A percentile compares a stretch with the other conserved stretches of the same genome.
Evolutionary conservation across 2,888 invertebrate species (phyloP).

Genomic region (Amphiduros pacificus): DNA sequence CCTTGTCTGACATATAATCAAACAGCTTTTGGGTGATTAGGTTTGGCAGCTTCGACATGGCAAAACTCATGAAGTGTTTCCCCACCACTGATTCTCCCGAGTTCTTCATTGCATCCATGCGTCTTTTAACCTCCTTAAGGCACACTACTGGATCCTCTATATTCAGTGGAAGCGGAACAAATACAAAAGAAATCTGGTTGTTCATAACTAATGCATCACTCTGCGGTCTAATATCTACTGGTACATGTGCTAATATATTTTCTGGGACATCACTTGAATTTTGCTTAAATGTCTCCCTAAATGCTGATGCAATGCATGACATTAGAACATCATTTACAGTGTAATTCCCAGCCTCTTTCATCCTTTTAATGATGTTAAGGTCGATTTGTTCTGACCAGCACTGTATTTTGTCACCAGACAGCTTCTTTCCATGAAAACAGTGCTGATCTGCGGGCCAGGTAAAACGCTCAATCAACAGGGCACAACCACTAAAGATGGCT

Average conservation of each 20-base stretch:
- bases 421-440: conserved; percentile 23
- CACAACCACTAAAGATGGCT: conserved; percentile 18
- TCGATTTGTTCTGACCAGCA: conserved; percentile 28
- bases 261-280: conserved; percentile 10
- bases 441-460: conserved; percentile 17
- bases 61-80: conserved; percentile 22
- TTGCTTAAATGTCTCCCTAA: conserved; percentile 21
- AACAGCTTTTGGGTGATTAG: conserved; percentile 24
- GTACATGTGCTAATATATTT: conserved; percentile 25
- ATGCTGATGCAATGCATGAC: conserved; percentile 26
- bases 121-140: conserved; percentile 2
- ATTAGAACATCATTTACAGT: conserved; percentile 33
- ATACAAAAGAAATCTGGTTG: conserved; percentile 31
- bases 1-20: conserved; percentile 25
- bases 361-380: conserved; percentile 26
- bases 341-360: conserved; percentile 26
- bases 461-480: conserved; percentile 19
- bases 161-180: conserved; percentile 22
- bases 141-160: conserved; percentile 7
- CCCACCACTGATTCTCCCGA: conserved; percentile 30
- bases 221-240: conserved; percentile 27
- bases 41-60: conserved; percentile 29
- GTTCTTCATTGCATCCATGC: conserved; percentile 28
- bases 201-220: conserved; percentile 18
- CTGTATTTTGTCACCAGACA: conserved; percentile 22